These are phyloP conservation scores for Telmatherina bonti DNA, from an alignment of 2,797 vertebrate species.

Conservation along the genomic window DNA sequence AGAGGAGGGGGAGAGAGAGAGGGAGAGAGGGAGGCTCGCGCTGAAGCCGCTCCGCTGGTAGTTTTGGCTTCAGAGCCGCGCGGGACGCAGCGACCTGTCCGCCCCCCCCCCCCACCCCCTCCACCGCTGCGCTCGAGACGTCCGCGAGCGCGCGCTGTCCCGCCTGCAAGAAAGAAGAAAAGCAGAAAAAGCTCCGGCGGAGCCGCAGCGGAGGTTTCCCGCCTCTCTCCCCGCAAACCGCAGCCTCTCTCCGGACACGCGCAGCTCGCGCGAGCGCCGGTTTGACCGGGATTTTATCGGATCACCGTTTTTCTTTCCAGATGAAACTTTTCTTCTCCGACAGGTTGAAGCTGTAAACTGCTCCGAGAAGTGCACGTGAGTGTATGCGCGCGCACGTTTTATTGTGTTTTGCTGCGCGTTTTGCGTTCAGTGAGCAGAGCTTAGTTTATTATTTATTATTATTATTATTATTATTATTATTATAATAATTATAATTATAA, in stretches of 20 bases:
- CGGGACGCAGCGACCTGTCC: slow-evolving; percentile 63
- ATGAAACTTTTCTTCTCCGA: background rate
- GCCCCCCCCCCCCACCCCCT: slow-evolving; percentile 52
- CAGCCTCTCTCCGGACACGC: slow-evolving; percentile 37
- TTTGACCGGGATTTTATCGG: slow-evolving; percentile 25
- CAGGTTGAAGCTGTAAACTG: background rate
- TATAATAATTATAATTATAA: too few relatives aligned
- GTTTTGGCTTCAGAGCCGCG: slow-evolving; percentile 64
- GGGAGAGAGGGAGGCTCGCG: slow-evolving; percentile 13
- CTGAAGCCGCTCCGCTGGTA: slow-evolving; percentile 39
- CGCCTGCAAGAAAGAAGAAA: too few relatives aligned
- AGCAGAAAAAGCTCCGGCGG: background rate
- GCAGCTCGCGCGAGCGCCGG: slow-evolving; percentile 14
- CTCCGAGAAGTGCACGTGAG: background rate
- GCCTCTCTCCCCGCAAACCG: slow-evolving; percentile 6
- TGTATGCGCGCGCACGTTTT: background rate
- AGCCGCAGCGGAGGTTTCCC: slow-evolving; percentile 22
- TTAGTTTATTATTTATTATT: too few relatives aligned
- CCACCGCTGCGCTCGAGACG: slow-evolving; percentile 47
- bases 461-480: too few relatives aligned
- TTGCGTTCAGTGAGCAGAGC: background rate
- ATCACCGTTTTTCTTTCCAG: background rate
- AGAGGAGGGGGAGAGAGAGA: slow-evolving; percentile 9
- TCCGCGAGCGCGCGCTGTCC: background rate
- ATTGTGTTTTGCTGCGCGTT: background rate